Base-by-base conservation (phyloP, 1,140 invertebrate species). In the Pomacea maculata region DNA sequence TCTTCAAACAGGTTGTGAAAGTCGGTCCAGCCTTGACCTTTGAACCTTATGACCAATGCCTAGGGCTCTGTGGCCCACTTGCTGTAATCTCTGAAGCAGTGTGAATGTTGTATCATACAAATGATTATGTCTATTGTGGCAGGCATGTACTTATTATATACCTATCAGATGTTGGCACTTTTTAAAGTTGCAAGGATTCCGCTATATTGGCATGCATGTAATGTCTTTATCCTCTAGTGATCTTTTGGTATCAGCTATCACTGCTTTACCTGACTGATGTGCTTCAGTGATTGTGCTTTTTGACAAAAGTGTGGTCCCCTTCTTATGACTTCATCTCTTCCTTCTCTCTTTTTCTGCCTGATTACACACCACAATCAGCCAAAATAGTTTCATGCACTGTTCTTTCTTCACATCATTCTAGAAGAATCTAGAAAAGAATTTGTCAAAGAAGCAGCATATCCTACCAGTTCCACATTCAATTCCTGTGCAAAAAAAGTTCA, bases 1-100 rank as follows among this genome's bases (percentile, higher is more conserved):
- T 78, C 77, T 78, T 78, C 77, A 70, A 57, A 57, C 55, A 78
- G 77, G 77, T 78, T 78, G 77, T 78, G 77, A 78, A 71, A 78
- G 70, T 78, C 77, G 57, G 77, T 78, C 77, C 77, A 78, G 77
- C 77, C 77, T 78, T 78, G 77, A 77, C 63, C 75, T 78, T 70
- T 68, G 34, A 67, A 34, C 75, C 64, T 68, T 78, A 67, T 70
- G 68, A 78, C 70, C 52, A 78, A 78, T 78, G 77, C 77, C 77
- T 78, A 25, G 77, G 77, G 77, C 67, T 34, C 45, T 70, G 77
- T 61, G 57, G 57, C 57, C 45, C 77, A 65, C 64, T 55, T 54
- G 68, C 67, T 67, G 67, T 78, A 54, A 78, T n/a, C 21, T 70
- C 14, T 70, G 21, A 70, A 70, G 67, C 21, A 17, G 34, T 70